A percentile compares a stretch with the other conserved stretches of the same genome.
These are phyloP conservation scores for Chaetura pelagica DNA, from an alignment of 2,113 vertebrate species.

Conservation along the genomic window DNA sequence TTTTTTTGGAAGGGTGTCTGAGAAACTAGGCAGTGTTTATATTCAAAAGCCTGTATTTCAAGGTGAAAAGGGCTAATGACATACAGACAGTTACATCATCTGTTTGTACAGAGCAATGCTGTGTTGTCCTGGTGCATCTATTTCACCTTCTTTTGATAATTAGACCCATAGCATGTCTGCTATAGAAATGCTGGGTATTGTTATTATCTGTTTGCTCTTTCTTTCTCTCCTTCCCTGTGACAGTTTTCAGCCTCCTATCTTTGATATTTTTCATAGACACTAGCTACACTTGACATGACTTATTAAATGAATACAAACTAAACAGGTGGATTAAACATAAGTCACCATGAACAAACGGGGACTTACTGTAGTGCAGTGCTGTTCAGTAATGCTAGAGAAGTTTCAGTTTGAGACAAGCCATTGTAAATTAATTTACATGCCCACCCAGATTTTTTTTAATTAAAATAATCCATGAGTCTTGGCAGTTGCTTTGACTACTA, in stretches of 20 bases:
- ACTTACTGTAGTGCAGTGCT: background rate
- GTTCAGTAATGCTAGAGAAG: background rate
- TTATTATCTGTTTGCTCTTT: background rate
- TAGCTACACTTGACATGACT: background rate
- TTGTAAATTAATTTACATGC: conserved; percentile 22
- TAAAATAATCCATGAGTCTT: conserved; percentile 68
- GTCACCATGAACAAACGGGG: background rate
- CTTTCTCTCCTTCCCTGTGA: background rate
- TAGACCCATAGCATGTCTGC: background rate
- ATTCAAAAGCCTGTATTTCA: background rate
- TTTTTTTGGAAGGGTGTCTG: background rate
- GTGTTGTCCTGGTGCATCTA: background rate
- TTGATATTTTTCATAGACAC: background rate
- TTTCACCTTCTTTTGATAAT: background rate
- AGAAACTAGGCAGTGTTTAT: background rate
- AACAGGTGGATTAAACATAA: conserved; percentile 8
- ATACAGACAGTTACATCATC: background rate
- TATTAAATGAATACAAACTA: background rate
- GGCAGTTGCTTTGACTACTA: conserved; percentile 57
- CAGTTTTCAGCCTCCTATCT: background rate
- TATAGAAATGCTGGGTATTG: background rate
- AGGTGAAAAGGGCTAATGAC: background rate
- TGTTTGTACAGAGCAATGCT: background rate
- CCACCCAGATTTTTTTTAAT: conserved; percentile 73
- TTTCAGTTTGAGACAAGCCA: conserved; percentile 31